These are phyloP conservation scores for Pelochelys cantorii DNA, from an alignment of 2,797 vertebrate genomes.

Conservation along the genomic window DNA sequence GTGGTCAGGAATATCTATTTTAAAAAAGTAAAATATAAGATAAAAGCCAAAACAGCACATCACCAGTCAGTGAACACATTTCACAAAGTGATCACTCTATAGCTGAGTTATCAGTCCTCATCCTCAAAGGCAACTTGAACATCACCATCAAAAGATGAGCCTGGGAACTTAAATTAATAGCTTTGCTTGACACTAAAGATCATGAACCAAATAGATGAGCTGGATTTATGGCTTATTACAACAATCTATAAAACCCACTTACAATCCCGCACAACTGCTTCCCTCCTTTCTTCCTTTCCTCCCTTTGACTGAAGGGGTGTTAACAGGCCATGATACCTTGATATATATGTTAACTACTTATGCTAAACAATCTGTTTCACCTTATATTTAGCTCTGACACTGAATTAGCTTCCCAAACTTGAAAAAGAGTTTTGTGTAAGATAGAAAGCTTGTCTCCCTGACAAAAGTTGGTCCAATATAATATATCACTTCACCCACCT, in stretches of 20 bases:
- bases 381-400: neutral
- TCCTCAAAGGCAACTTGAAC: neutral
- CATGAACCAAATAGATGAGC: neutral
- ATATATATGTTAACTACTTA: neutral
- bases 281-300: neutral
- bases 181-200: neutral
- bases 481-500: neutral
- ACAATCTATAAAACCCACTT: neutral
- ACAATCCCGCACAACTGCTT: neutral
- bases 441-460: neutral
- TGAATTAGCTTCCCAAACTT: neutral
- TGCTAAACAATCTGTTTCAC: neutral
- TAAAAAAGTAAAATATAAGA: neutral
- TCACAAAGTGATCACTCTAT: neutral
- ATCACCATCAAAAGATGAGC: neutral
- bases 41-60: neutral
- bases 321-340: neutral
- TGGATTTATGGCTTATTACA: neutral
- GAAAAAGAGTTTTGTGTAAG: neutral
- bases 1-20: slow-evolving; percentile 20
- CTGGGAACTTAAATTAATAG: neutral
- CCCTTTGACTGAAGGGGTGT: neutral
- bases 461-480: neutral
- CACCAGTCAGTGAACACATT: neutral
- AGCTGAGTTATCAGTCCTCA: neutral